Evolutionary conservation across 2,113 vertebrate species (phyloP).

Genomic region (Myotis yumanensis): DNA sequence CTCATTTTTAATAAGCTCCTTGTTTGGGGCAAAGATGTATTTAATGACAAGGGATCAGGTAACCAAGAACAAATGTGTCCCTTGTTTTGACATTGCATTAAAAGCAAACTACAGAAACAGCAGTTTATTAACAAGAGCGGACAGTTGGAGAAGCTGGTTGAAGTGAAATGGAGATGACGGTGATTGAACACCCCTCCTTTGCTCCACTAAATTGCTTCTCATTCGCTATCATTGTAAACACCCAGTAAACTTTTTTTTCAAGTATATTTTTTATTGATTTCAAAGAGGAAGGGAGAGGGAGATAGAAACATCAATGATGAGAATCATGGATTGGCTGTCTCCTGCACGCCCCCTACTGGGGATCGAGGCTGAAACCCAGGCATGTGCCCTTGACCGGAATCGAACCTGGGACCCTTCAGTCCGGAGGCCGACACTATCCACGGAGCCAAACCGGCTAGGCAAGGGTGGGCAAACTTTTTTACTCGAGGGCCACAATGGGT

Average conservation of each 20-base stretch:
- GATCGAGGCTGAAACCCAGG: no score
- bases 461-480: no score
- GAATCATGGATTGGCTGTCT: no score
- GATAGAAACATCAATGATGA: no score
- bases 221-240: neutral
- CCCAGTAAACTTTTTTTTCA: neutral
- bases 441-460: no score
- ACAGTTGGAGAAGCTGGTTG: neutral
- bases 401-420: no score
- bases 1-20: constrained; percentile 43
- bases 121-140: neutral
- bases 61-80: neutral
- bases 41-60: constrained; percentile 31
- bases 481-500: no score
- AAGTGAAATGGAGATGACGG: neutral
- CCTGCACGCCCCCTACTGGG: no score
- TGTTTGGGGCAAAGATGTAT: neutral
- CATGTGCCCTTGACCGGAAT: no score
- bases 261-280: no score
- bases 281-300: no score
- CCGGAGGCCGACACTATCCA: no score
- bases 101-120: constrained; percentile 4
- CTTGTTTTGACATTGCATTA: neutral
- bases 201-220: neutral
- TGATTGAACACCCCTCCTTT: neutral